phyloP scores from a whole-genome alignment of 2,113 vertebrate genomes.

The Apodemus sylvaticus region DNA sequence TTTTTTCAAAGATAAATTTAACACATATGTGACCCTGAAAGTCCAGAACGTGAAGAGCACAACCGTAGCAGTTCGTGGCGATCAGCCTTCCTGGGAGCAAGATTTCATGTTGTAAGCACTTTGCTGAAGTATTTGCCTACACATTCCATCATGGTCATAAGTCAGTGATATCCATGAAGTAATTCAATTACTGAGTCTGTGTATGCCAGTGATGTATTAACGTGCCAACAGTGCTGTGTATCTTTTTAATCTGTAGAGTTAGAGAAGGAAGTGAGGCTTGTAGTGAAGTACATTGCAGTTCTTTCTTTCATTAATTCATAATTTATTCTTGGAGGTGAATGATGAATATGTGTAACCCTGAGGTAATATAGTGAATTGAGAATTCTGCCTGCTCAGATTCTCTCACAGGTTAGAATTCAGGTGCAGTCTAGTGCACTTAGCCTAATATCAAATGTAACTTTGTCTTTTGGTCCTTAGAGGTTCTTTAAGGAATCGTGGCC shows the following conservation, averaged over 20 bases:
- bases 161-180: background rate
- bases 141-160: background rate
- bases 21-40: conserved; percentile 96
- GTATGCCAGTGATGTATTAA: background rate
- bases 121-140: background rate
- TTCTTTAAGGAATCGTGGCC: background rate
- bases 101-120: conserved; percentile 99
- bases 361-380: conserved; percentile 17
- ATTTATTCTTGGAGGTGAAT: conserved; percentile 37
- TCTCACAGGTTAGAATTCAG: conserved; percentile 31
- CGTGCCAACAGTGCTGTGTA: background rate
- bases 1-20: conserved; percentile 93
- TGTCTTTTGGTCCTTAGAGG: conserved; percentile 28
- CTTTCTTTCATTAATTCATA: background rate
- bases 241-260: conserved; percentile 26
- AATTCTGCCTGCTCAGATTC: conserved; percentile 25
- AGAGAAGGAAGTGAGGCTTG: conserved; percentile 6
- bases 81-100: conserved; percentile 96
- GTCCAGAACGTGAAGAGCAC: conserved; percentile 99
- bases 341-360: background rate
- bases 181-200: background rate
- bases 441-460: conserved; percentile 35
- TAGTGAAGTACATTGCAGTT: background rate
- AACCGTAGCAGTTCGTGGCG: conserved; percentile 93
- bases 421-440: background rate